A percentile compares a stretch with the other conserved stretches of the same genome.
Conservation (phyloP, 2,113 vertebrate species). For the Maccullochella peelii region DNA sequence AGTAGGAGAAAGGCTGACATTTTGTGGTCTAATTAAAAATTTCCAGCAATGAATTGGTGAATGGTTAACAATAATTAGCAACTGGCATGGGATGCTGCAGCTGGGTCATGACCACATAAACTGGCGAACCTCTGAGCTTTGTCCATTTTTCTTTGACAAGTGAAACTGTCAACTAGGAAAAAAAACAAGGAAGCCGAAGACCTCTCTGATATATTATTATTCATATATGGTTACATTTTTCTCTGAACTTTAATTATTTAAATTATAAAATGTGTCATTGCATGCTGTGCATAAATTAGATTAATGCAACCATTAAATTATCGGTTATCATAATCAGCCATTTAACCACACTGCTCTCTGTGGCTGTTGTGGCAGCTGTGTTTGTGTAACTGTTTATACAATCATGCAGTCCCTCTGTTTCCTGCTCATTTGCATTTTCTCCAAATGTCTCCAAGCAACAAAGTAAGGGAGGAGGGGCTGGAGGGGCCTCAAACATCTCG, state of each 20-base stretch:
- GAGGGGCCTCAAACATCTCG: constrained; percentile 65
- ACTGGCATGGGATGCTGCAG: constrained; percentile 67
- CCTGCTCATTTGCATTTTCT: constrained; percentile 79
- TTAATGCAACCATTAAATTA: constrained; percentile 81
- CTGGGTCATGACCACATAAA: constrained; percentile 66
- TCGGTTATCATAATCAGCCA: constrained; percentile 80
- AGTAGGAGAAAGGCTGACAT: constrained; percentile 81
- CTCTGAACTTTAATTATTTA: constrained; percentile 78
- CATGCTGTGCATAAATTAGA: constrained; percentile 79
- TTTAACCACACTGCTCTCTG: constrained; percentile 74
- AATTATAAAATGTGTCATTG: constrained; percentile 75
- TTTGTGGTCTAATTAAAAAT: constrained; percentile 85
- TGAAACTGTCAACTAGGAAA: constrained; percentile 49
- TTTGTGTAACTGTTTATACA: constrained; percentile 77
- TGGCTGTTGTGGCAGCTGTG: constrained; percentile 67
- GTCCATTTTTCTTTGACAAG: constrained; percentile 56
- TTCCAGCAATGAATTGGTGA: constrained; percentile 77
- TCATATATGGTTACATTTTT: constrained; percentile 68
- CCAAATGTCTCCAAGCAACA: constrained; percentile 79
- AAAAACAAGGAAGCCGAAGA: not conserved
- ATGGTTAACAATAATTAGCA: constrained; percentile 82
- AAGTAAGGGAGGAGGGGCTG: constrained; percentile 69
- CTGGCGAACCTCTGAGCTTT: constrained; percentile 40
- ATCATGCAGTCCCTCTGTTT: constrained; percentile 67
- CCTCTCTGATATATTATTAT: constrained; percentile 63